phyloP scores from a whole-genome alignment of 2,113 vertebrate species.

The Eptatretus burgeri region DNA sequence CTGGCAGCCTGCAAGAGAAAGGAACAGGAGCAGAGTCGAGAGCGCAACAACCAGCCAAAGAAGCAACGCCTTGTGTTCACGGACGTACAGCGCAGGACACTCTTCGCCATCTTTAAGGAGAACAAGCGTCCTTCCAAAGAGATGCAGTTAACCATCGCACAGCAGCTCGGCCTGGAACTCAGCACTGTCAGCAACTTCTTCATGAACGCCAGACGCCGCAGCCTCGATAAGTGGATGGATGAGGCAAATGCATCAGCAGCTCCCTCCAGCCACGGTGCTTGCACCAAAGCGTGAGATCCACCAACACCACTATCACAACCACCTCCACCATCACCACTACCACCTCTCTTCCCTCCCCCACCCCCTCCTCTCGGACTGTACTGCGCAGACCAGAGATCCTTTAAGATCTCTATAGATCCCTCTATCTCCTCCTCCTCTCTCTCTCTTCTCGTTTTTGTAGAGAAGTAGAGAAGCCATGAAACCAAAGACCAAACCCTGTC shows the following conservation, averaged over 20 bases:
- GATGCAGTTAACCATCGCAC: slow-evolving; percentile 90
- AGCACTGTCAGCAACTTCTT: slow-evolving; percentile 99
- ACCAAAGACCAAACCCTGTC: too few relatives aligned
- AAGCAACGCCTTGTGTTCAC: slow-evolving; percentile 94
- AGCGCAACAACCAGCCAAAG: slow-evolving; percentile 53
- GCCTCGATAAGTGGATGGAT: slow-evolving; percentile 95
- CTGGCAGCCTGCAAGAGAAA: slow-evolving; percentile 79
- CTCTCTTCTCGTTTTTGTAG: too few relatives aligned
- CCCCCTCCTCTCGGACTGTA: too few relatives aligned
- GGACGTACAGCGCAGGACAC: slow-evolving; percentile 86
- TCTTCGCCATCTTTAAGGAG: slow-evolving; percentile 98
- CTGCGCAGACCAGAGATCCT: too few relatives aligned
- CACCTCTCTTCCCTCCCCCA: too few relatives aligned
- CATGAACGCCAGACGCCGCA: slow-evolving; percentile 89
- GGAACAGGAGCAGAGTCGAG: slow-evolving; percentile 74
- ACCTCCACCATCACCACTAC: too few relatives aligned
- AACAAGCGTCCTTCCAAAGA: slow-evolving; percentile 99
- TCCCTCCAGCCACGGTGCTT: slow-evolving; percentile 47
- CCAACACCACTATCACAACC: too few relatives aligned
- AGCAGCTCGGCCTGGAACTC: slow-evolving; percentile 91
- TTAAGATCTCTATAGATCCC: too few relatives aligned
- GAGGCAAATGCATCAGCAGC: slow-evolving; percentile 48
- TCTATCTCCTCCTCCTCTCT: too few relatives aligned
- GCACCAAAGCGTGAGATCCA: slow-evolving; percentile 79
- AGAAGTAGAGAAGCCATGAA: too few relatives aligned